phyloP scores from a whole-genome alignment of 2,888 invertebrate genomes.

The Lepidonotus clava region DNA sequence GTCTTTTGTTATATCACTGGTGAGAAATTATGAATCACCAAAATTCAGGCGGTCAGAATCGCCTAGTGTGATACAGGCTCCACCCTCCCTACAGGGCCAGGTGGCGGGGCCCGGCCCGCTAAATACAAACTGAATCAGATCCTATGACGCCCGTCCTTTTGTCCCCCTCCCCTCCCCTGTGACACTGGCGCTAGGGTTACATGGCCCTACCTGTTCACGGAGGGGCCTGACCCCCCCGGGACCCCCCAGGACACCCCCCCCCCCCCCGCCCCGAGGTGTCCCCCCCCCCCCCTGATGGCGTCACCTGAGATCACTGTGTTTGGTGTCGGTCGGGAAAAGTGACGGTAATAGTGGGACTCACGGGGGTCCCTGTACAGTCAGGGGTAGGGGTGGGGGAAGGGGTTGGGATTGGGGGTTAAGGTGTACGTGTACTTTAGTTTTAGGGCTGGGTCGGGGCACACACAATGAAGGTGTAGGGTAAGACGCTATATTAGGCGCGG shows the following conservation, averaged over 20 bases:
- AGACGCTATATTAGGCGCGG: no score
- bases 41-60: no score
- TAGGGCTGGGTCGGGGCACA: no score
- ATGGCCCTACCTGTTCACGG: constrained; percentile 14
- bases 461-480: no score
- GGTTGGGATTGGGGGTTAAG: no score
- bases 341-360: not conserved
- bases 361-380: not conserved
- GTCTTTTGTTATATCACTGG: no score
- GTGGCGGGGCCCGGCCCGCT: not conserved
- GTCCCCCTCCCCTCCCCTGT: not conserved
- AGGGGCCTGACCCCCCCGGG: not conserved
- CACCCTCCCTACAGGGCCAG: not conserved
- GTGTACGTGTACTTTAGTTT: no score
- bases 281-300: constrained; percentile 19
- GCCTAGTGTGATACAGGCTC: no score
- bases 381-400: no score
- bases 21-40: no score
- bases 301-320: constrained; percentile 40
- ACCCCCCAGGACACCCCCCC: not conserved
- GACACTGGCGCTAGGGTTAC: constrained; percentile 25
- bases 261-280: constrained; percentile 24
- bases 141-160: not conserved
- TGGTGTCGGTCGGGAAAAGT: constrained; percentile 3
- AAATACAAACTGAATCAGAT: constrained; percentile 46